These are phyloP conservation scores for Sarcophaga subvicina DNA, from an alignment of 2,888 invertebrate species.

Conservation along the genomic window DNA sequence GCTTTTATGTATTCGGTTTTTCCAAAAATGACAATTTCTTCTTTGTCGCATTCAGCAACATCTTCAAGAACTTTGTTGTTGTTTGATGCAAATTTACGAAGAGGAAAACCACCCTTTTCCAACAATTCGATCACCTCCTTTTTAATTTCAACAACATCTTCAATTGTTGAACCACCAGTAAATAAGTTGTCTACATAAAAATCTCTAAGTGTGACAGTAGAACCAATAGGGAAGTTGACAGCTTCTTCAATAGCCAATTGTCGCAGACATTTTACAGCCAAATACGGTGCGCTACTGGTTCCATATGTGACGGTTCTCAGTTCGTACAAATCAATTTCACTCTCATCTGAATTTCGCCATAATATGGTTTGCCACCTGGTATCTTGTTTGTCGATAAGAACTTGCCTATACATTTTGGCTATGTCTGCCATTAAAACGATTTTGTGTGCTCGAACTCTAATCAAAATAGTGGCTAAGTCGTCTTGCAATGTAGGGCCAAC, in stretches of 20 bases:
- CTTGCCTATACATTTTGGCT: slow-evolving; percentile 57
- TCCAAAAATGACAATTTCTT: slow-evolving; percentile 8
- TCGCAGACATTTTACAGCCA: slow-evolving; percentile 28
- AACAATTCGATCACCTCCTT: slow-evolving; percentile 52
- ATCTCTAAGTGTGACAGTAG: slow-evolving; percentile 50
- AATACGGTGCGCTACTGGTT: slow-evolving; percentile 14
- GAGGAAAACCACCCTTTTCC: slow-evolving; percentile 47
- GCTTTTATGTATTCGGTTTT: slow-evolving; percentile 42
- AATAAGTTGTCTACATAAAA: slow-evolving; percentile 71
- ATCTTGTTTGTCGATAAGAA: slow-evolving; percentile 32
- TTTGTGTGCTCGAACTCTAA: slow-evolving; percentile 55
- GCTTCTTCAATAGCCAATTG: slow-evolving; percentile 8
- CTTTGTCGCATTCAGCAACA: slow-evolving; percentile 24
- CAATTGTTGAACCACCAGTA: slow-evolving; percentile 48
- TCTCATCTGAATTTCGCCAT: slow-evolving; percentile 48
- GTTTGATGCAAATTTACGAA: slow-evolving; percentile 67
- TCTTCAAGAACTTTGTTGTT: slow-evolving; percentile 12
- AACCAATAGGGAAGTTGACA: slow-evolving; percentile 55
- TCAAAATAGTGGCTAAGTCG: slow-evolving; percentile 54
- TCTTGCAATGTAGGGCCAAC: slow-evolving; percentile 56
- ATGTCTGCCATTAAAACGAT: slow-evolving; percentile 53
- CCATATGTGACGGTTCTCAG: slow-evolving; percentile 42
- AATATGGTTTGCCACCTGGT: slow-evolving; percentile 41
- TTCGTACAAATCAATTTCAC: too few species aligned
- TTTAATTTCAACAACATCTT: slow-evolving; percentile 53